phyloP scores from a whole-genome alignment of 2,888 invertebrate species.

The Hemistola chrysoprasaria region DNA sequence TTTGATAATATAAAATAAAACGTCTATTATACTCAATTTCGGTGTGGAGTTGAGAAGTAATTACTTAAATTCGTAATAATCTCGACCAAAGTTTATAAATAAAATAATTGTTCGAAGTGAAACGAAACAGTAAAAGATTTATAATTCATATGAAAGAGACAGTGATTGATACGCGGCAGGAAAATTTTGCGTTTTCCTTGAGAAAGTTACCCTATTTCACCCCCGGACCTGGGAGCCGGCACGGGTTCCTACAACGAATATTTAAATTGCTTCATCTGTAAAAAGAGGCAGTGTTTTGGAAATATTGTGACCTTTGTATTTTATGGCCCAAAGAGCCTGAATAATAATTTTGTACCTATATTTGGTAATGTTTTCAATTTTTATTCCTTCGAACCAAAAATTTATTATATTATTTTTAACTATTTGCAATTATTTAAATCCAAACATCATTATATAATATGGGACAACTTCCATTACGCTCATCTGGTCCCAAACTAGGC shows the following conservation, averaged over 20 bases:
- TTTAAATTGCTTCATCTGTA: slow-evolving; percentile 70
- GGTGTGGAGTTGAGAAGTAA: too few species aligned
- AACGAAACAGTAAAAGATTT: slow-evolving; percentile 31
- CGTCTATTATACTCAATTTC: too few species aligned
- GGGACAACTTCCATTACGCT: too few species aligned
- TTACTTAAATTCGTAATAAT: too few species aligned
- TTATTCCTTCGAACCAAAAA: too few species aligned
- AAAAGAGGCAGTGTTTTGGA: slow-evolving; percentile 52
- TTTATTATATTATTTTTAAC: too few species aligned
- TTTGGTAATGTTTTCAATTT: too few species aligned
- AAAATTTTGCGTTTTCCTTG: slow-evolving; percentile 52
- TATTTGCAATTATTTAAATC: neutral
- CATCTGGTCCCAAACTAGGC: too few species aligned
- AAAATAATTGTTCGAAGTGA: slow-evolving; percentile 3
- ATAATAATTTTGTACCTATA: too few species aligned
- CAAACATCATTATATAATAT: too few species aligned
- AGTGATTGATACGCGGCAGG: slow-evolving; percentile 59
- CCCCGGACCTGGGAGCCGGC: slow-evolving; percentile 32
- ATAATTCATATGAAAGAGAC: slow-evolving; percentile 45
- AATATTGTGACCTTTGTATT: slow-evolving; percentile 64
- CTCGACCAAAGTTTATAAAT: too few species aligned
- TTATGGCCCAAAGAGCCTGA: slow-evolving; percentile 8
- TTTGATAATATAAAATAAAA: too few species aligned
- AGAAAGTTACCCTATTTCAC: slow-evolving; percentile 27
- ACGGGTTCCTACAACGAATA: slow-evolving; percentile 60